These are phyloP conservation scores for Caerostris darwini DNA, from an alignment of 1,140 invertebrate genomes.

Conservation along the genomic window DNA sequence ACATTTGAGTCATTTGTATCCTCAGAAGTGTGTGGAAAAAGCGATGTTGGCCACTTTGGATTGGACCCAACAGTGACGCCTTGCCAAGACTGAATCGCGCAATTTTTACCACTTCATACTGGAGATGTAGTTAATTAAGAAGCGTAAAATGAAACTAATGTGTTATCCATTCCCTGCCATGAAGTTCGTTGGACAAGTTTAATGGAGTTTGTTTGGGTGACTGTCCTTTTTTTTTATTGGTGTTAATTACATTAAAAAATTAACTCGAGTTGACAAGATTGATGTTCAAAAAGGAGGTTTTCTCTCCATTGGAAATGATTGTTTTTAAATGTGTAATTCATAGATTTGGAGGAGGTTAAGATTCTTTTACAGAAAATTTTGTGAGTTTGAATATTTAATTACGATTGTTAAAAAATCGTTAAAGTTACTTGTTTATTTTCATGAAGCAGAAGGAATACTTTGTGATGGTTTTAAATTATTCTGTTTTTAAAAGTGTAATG, in stretches of 20 bases:
- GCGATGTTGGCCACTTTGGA: background rate
- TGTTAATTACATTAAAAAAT: constrained; percentile 29
- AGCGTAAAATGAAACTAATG: constrained; percentile 42
- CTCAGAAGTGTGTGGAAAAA: background rate
- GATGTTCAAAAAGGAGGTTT: background rate
- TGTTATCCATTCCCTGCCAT: constrained; percentile 32
- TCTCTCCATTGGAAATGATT: too few relatives aligned
- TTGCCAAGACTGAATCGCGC: constrained; percentile 4
- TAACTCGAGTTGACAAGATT: background rate
- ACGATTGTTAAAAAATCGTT: background rate
- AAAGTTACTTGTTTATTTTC: too few relatives aligned
- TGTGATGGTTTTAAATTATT: too few relatives aligned
- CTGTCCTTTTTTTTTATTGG: constrained; percentile 30
- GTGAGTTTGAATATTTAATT: background rate
- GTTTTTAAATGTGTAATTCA: too few relatives aligned
- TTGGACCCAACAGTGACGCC: background rate
- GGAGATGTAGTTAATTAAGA: constrained; percentile 42
- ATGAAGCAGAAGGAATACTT: too few relatives aligned
- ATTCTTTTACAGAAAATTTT: background rate
- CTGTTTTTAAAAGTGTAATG: too few relatives aligned
- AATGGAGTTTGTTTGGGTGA: constrained; percentile 35
- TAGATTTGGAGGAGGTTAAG: too few relatives aligned
- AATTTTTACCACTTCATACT: constrained; percentile 37
- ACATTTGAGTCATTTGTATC: constrained; percentile 33
- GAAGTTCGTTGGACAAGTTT: constrained; percentile 41